Conservation (phyloP, 2,797 vertebrate genomes). For the Coreius guichenoti region DNA sequence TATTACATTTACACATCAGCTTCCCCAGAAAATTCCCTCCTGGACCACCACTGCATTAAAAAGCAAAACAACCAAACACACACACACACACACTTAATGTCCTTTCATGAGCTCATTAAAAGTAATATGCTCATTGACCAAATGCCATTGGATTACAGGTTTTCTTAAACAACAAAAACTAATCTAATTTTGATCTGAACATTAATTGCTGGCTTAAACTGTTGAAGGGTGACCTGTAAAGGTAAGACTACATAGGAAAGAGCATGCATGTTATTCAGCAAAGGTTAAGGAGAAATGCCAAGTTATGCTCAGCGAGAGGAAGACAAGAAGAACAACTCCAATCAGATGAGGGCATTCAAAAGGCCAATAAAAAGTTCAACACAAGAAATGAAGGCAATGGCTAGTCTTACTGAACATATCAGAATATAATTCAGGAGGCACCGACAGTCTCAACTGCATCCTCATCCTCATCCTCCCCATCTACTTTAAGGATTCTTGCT, state of each 20-base stretch:
- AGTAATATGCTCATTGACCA: slow-evolving; percentile 26
- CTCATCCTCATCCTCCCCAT: slow-evolving; percentile 60
- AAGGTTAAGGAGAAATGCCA: slow-evolving; percentile 58
- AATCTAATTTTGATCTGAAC: not conserved
- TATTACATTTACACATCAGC: not conserved
- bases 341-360: slow-evolving; percentile 69
- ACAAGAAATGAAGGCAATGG: slow-evolving; percentile 8
- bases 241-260: slow-evolving; percentile 53
- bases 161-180: not conserved
- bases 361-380: slow-evolving; percentile 63
- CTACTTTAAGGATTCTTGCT: slow-evolving; percentile 40
- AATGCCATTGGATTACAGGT: slow-evolving; percentile 1
- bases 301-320: slow-evolving; percentile 64
- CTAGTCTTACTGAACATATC: slow-evolving; percentile 71
- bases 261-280: slow-evolving; percentile 56
- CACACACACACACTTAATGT: slow-evolving; percentile 21
- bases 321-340: slow-evolving; percentile 66
- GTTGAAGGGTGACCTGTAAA: slow-evolving; percentile 13
- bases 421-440: slow-evolving; percentile 58
- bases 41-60: not conserved
- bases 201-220: slow-evolving; percentile 28
- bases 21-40: not conserved
- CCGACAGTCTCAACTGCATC: slow-evolving; percentile 61
- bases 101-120: slow-evolving; percentile 29
- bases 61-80: not conserved